Evolutionary conservation across 2,113 vertebrate genomes (phyloP).

Genomic region (Scartelaos histophorus): DNA sequence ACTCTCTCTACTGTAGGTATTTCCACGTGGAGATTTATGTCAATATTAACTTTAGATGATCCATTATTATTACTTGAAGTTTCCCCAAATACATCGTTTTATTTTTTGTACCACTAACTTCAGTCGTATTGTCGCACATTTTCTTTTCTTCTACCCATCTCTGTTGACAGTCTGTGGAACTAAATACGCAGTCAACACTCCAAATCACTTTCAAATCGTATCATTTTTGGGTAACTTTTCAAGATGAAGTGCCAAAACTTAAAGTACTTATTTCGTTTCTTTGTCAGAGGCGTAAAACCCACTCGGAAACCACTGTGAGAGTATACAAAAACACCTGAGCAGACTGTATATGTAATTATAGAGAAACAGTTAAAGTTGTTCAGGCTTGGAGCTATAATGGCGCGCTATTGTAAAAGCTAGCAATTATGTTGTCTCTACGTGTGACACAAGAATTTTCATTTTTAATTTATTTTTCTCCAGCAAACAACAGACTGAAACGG

Average conservation of each 20-base stretch:
- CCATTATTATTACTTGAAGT: too few relatives aligned
- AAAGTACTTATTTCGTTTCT: background rate
- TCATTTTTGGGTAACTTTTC: constrained; percentile 7
- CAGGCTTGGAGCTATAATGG: constrained; percentile 32
- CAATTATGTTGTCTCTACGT: constrained; percentile 45
- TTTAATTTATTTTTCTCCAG: background rate
- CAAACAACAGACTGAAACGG: background rate
- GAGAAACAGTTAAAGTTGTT: constrained; percentile 50
- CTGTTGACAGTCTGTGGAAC: too few relatives aligned
- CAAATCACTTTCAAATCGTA: background rate
- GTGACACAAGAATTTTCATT: constrained; percentile 1
- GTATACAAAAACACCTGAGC: constrained; percentile 12
- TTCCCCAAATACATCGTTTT: too few relatives aligned
- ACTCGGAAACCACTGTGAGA: background rate
- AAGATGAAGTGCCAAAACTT: background rate
- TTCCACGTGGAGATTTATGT: too few relatives aligned
- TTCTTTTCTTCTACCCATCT: too few relatives aligned
- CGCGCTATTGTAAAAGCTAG: constrained; percentile 17
- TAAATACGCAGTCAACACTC: background rate
- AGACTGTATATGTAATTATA: constrained; percentile 32
- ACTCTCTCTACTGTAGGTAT: too few relatives aligned
- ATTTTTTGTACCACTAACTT: too few relatives aligned
- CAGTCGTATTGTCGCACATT: too few relatives aligned
- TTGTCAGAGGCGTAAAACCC: background rate
- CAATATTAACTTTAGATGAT: too few relatives aligned